Conservation (phyloP, 1,140 invertebrate genomes). For the Drosophila rufa region DNA sequence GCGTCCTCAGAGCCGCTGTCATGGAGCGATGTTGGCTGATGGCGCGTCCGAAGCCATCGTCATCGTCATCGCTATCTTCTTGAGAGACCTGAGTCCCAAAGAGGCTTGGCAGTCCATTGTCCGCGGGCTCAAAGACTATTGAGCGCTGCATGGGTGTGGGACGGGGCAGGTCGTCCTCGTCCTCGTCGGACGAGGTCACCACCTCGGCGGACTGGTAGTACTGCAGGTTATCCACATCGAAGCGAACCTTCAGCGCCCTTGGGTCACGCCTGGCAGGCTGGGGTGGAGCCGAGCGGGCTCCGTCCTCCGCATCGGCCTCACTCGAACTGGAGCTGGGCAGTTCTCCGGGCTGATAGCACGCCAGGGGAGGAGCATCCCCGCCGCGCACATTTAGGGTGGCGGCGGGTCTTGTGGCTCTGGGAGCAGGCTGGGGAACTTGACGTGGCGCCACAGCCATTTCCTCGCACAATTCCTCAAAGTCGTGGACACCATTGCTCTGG, state of each 20-base stretch:
- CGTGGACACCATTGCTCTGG: conserved; percentile 21
- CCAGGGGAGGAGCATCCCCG: conserved; percentile 49
- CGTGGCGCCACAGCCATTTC: conserved; percentile 44
- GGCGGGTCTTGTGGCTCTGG: conserved; percentile 41
- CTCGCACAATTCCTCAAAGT: conserved; percentile 65
- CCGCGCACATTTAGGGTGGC: conserved; percentile 61
- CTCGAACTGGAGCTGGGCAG: conserved; percentile 63
- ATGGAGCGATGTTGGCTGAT: conserved; percentile 71
- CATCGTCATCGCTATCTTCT: conserved; percentile 53
- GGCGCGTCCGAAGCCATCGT: conserved; percentile 52
- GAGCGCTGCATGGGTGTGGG: conserved; percentile 53
- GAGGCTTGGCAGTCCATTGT: conserved; percentile 43
- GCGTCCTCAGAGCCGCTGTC: conserved; percentile 59
- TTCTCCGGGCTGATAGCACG: conserved; percentile 62
- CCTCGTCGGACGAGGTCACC: conserved; percentile 63
- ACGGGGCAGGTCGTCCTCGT: conserved; percentile 17
- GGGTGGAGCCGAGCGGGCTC: conserved; percentile 23
- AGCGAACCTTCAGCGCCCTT: conserved; percentile 63
- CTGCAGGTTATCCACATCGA: conserved; percentile 74
- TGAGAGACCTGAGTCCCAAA: conserved; percentile 64
- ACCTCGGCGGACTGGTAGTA: conserved; percentile 76
- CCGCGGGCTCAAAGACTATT: conserved; percentile 26
- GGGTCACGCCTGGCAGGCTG: conserved; percentile 52
- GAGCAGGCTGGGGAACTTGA: conserved; percentile 56
- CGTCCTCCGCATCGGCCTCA: conserved; percentile 46